Percentiles rank a stretch among this genome's conserved stretches.
Conservation (phyloP, 2,113 vertebrate genomes). For the Cavia porcellus region DNA sequence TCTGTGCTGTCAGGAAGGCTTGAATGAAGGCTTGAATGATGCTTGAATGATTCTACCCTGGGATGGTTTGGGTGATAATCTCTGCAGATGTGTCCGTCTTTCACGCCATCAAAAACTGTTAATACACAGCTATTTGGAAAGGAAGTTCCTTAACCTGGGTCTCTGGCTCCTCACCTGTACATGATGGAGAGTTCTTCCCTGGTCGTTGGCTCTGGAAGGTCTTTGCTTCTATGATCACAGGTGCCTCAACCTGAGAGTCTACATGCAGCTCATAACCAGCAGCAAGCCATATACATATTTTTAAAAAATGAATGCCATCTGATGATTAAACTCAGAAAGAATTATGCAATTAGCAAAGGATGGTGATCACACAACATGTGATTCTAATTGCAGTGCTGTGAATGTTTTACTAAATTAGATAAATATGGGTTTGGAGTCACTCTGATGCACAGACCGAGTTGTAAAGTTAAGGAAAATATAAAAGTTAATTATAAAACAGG, state of each 20-base stretch:
- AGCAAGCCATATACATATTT: not conserved
- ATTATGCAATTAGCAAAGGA: constrained; percentile 68
- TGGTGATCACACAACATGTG: constrained; percentile 26
- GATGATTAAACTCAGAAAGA: constrained; percentile 69
- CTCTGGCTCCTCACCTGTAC: not conserved
- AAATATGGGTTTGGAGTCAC: constrained; percentile 70
- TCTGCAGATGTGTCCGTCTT: not conserved
- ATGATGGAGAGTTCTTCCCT: not conserved
- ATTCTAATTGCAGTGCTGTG: constrained; percentile 59
- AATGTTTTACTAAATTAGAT: constrained; percentile 72
- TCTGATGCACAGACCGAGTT: constrained; percentile 57
- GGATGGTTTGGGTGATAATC: not conserved
- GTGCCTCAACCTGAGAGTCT: not conserved
- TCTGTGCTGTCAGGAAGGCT: not conserved
- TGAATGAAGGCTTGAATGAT: too few species aligned
- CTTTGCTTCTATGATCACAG: not conserved
- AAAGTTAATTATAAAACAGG: constrained; percentile 69
- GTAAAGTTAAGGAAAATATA: constrained; percentile 22
- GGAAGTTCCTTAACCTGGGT: not conserved
- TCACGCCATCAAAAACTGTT: not conserved
- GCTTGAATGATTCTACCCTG: too few species aligned
- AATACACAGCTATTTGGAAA: not conserved
- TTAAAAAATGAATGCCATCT: constrained; percentile 49
- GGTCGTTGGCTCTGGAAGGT: not conserved
- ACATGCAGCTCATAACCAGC: not conserved